Percentiles rank a stretch among this genome's conserved stretches.
Evolutionary conservation across 2,113 vertebrate genomes (phyloP).

Genomic region (Dunckerocampus dactyliophorus): DNA sequence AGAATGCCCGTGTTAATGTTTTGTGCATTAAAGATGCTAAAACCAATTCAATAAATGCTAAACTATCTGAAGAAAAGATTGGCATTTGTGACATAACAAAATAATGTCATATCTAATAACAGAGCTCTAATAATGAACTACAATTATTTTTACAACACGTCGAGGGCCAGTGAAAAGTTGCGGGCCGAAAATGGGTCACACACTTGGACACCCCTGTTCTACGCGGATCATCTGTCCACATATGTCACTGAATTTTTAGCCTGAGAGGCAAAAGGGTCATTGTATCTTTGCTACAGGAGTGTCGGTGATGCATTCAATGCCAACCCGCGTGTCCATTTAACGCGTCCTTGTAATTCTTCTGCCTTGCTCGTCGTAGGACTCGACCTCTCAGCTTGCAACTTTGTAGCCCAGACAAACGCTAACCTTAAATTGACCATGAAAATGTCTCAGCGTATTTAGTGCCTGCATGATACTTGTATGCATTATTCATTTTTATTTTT

Average conservation of each 20-base stretch:
- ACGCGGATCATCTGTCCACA: not conserved
- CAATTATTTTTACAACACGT: too few relatives aligned
- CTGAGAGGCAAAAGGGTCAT: too few relatives aligned
- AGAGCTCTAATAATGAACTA: too few relatives aligned
- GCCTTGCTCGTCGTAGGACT: constrained; percentile 28
- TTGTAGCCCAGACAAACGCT: constrained; percentile 43
- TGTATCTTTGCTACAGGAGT: not conserved
- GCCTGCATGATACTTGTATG: constrained; percentile 45
- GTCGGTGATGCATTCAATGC: not conserved
- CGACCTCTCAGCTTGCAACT: constrained; percentile 31
- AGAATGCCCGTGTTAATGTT: too few relatives aligned
- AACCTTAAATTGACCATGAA: constrained; percentile 30
- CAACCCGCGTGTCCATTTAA: constrained; percentile 34
- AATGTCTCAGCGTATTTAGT: constrained; percentile 34
- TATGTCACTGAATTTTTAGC: not conserved
- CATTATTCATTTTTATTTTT: not conserved
- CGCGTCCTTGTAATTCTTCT: constrained; percentile 19
- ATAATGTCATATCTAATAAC: too few relatives aligned
- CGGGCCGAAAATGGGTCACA: too few relatives aligned
- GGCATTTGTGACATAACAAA: too few relatives aligned
- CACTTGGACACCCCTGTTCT: too few relatives aligned
- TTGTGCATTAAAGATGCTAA: too few relatives aligned
- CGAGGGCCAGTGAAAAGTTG: too few relatives aligned
- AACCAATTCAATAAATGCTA: too few relatives aligned
- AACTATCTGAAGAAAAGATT: too few relatives aligned